These are phyloP conservation scores for Sminthurides bifidus DNA, from an alignment of 1,140 invertebrate genomes.

Conservation along the genomic window DNA sequence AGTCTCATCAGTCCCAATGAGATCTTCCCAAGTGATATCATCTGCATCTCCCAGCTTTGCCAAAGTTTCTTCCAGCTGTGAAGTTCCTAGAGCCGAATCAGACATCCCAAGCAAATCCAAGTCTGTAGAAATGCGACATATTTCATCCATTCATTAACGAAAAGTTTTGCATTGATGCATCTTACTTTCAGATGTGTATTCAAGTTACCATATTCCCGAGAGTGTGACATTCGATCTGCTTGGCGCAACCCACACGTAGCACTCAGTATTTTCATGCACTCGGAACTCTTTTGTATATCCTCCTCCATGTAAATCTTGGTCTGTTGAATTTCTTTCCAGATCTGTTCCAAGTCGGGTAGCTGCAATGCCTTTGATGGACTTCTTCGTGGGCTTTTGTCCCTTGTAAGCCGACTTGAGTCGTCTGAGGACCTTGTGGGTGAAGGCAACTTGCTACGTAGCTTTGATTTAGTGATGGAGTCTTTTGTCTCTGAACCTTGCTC, in stretches of 20 bases:
- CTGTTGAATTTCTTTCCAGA: conserved; percentile 18
- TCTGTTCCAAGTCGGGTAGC: conserved; percentile 8
- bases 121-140: neutral
- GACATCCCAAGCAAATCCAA: neutral
- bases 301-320: conserved; percentile 16
- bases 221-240: neutral
- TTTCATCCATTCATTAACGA: neutral
- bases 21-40: conserved; percentile 4
- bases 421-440: neutral
- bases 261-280: neutral
- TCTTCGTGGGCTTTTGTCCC: too few species aligned
- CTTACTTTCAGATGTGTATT: neutral
- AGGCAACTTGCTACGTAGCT: neutral
- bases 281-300: conserved; percentile 10
- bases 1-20: conserved; percentile 8
- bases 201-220: neutral
- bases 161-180: neutral
- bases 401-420: too few species aligned
- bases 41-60: conserved; percentile 10
- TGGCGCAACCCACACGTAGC: neutral
- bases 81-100: neutral
- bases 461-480: too few species aligned
- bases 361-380: too few species aligned
- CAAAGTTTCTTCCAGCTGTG: conserved; percentile 21
- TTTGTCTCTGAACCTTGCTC: too few species aligned